These are phyloP conservation scores for Glaucidium brasilianum DNA, from an alignment of 2,113 vertebrate species.

Conservation along the genomic window DNA sequence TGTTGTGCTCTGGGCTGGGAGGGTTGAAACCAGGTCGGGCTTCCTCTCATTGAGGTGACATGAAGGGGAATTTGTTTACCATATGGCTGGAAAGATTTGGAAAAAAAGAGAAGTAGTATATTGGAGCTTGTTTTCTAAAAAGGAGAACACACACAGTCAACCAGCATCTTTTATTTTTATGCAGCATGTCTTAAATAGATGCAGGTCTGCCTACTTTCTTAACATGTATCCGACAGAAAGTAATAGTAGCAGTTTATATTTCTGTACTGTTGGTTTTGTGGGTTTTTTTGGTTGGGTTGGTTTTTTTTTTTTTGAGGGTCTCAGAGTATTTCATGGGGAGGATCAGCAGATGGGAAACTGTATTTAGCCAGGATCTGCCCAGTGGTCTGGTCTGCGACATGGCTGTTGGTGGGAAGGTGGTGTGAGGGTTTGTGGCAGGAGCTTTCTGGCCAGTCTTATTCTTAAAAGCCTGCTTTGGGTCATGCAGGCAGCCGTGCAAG, in stretches of 20 bases:
- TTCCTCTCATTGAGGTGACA: not conserved
- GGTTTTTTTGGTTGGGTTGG: too few species aligned
- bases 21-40: not conserved
- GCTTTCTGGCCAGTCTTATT: not conserved
- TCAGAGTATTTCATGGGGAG: fast-evolving
- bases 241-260: not conserved
- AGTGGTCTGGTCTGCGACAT: not conserved
- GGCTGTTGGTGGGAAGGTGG: not conserved
- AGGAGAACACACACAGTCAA: not conserved
- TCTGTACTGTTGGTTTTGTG: not conserved
- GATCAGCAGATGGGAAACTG: fast-evolving
- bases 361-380: not conserved
- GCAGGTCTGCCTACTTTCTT: not conserved
- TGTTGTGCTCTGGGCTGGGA: fast-evolving
- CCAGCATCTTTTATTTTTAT: slow-evolving; percentile 3
- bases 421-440: not conserved
- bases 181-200: not conserved
- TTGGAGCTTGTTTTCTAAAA: not conserved
- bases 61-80: not conserved
- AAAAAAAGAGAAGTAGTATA: not conserved
- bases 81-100: not conserved
- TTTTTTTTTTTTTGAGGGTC: not conserved
- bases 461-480: not conserved
- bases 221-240: not conserved
- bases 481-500: not conserved